Base-by-base conservation (phyloP, 2,797 vertebrate species). In the Chelon auratus region DNA sequence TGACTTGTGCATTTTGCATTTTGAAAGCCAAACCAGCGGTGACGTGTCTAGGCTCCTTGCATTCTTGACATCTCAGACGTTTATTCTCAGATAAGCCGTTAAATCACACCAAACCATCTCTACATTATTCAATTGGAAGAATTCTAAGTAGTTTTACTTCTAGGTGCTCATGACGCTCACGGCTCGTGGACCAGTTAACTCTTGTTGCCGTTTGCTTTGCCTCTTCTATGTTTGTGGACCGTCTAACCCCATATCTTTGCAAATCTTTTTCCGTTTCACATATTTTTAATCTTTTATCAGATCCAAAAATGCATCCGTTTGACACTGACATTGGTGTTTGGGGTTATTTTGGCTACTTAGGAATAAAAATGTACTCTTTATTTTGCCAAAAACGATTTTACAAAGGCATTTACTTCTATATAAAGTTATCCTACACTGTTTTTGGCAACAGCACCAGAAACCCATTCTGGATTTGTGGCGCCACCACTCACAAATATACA, bases 61-160 rank as follows among this genome's bases (percentile, higher is more conserved):
- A 65, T 62, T 56, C 57, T 67, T 22, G 57, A 48, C 51, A 5
- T 62, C 33, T 0, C 7, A n/a, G 56, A 75, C 59, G 62, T 57
- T 53, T 68, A 36, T 24, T 69, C 54, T 56, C 75, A 53, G 43
- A 80, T 81, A n/a, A 76, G 73, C 76, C 39, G 75, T 80, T 84
- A 52, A 68, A 78, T 87, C 48, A 60, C 9, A n/a, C 1, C 52
- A 36, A 52, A 47, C 54, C 45, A 8, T 33, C 30, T 8, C 30
- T 33, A 33, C 7, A 3, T 7, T 33, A 33, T 33, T 33, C 30
- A 33, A 7, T 1, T 8, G 1, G 5, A 33, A 33, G 30, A 33
- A 8, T 33, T 33, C 30, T 4, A 4, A 33, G 5, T 33, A 1
- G 30, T 33, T 33, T 33, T 33, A 33, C 7, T 33, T 33, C 30